Base-by-base conservation (phyloP, 1,140 invertebrate species). In the Anastrepha obliqua region DNA sequence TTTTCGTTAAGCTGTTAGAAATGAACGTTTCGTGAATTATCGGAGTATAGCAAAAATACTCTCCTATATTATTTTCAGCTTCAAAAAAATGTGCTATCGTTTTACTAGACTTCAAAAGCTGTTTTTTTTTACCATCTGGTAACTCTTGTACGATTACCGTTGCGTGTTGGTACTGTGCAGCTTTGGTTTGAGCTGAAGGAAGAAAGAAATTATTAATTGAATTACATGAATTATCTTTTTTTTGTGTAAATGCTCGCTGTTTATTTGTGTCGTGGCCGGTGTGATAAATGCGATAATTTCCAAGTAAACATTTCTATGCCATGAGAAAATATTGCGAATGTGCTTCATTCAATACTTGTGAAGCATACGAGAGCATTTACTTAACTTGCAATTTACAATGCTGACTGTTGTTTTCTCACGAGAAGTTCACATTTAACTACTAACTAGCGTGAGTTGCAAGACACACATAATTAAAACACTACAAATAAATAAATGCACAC, bases 221-320 rank as follows among this genome's bases (percentile, higher is more conserved):
- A 67, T 67, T 67, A 67, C 64, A 67, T 67, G 29, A 67, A 67
- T 67, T 67, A 67, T 62, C 64, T 6, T 67, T 67, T 67, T 64
- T 67, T 39, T 15, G 29, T 67, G 6, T 67, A 39, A 67, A 67
- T 67, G 64, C 29, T 67, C 29, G 64, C 11, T 67, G 64, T 67
- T 20, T 39, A 39, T 29, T 67, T 39, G 64, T 67, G 64, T 17
- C n/a, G n/a, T 20, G n/a, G 29, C n/a, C 64, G 64, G 64, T 67
- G 64, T 67, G 64, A 67, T 67, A 67, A 67, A 67, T 39, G 64
- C 29, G 64, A 67, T 67, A 67, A 67, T 67, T 67, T 67, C 64
- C 29, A 67, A 67, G 64, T 67, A 67, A 67, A 67, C 17, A 67
- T 67, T 67, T 67, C 64, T 67, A 67, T 67, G 64, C 29, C 64